phyloP scores from a whole-genome alignment of 2,113 vertebrate genomes.

The Psammodynastes pulverulentus region DNA sequence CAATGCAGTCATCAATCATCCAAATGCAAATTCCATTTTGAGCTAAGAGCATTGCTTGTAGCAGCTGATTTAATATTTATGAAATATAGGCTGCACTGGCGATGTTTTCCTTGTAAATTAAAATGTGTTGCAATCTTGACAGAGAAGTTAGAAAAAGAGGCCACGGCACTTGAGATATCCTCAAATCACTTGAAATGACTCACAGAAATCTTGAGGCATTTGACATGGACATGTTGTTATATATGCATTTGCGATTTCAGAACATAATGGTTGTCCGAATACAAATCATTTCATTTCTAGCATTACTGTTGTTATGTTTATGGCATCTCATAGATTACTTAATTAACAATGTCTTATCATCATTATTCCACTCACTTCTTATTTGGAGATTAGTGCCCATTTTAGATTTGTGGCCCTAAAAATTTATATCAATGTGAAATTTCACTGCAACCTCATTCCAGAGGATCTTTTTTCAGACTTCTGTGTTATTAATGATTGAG shows the following conservation, averaged over 20 bases:
- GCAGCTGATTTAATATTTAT: neutral
- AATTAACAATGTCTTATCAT: slow-evolving; percentile 71
- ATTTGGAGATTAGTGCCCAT: slow-evolving; percentile 69
- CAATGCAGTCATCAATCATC: slow-evolving; percentile 20
- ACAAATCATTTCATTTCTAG: slow-evolving; percentile 42
- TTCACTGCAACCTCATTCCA: slow-evolving; percentile 30
- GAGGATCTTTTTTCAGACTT: slow-evolving; percentile 44
- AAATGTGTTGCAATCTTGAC: slow-evolving; percentile 17
- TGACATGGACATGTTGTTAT: slow-evolving; percentile 32
- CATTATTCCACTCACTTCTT: slow-evolving; percentile 68
- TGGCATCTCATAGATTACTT: slow-evolving; percentile 51
- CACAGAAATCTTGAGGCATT: slow-evolving; percentile 35
- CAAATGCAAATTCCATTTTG: slow-evolving; percentile 8
- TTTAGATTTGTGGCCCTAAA: slow-evolving; percentile 61
- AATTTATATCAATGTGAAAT: slow-evolving; percentile 58
- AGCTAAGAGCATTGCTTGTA: neutral
- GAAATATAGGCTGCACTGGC: neutral
- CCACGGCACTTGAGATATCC: slow-evolving; percentile 35
- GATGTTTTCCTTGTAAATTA: slow-evolving; percentile 25
- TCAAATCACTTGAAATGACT: slow-evolving; percentile 36
- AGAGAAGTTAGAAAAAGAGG: slow-evolving; percentile 3
- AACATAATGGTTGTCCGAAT: slow-evolving; percentile 23
- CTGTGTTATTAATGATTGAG: slow-evolving; percentile 52
- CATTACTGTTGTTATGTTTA: slow-evolving; percentile 43
- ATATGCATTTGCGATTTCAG: slow-evolving; percentile 23